Conservation (phyloP, 2,113 vertebrate genomes). For the Embiotoca jacksoni region DNA sequence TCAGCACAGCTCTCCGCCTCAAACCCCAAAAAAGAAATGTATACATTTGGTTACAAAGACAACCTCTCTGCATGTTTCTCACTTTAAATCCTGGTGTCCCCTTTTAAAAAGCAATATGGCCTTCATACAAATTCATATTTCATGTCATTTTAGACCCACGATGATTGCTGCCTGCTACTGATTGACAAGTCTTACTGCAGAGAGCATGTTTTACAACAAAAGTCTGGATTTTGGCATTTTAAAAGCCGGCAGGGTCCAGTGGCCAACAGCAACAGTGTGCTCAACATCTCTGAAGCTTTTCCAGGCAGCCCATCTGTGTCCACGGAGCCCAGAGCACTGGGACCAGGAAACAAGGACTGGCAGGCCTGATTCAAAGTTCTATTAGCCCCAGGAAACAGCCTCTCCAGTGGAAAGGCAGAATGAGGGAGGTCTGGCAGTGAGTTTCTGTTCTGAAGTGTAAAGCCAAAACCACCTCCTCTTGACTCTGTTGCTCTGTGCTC, state of each 20-base stretch:
- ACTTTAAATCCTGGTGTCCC: slow-evolving; percentile 46
- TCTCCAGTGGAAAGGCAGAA: slow-evolving; percentile 42
- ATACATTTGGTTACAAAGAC: slow-evolving; percentile 50
- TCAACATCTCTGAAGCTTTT: slow-evolving; percentile 62
- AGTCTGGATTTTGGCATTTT: slow-evolving; percentile 62
- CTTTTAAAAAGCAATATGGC: slow-evolving; percentile 52
- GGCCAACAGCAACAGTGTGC: slow-evolving; percentile 78
- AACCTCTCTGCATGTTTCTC: slow-evolving; percentile 53
- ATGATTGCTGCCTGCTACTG: slow-evolving; percentile 49
- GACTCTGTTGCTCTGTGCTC: slow-evolving; percentile 10
- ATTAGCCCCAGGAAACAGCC: slow-evolving; percentile 68
- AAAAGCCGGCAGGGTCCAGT: slow-evolving; percentile 31
- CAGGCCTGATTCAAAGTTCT: slow-evolving; percentile 60
- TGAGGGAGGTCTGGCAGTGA: slow-evolving; percentile 54
- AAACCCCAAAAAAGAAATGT: slow-evolving; percentile 46
- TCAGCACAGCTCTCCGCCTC: slow-evolving; percentile 32
- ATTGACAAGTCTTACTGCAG: slow-evolving; percentile 51
- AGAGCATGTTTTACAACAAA: slow-evolving; percentile 74
- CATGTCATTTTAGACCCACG: slow-evolving; percentile 15
- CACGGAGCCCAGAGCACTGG: slow-evolving; percentile 45
- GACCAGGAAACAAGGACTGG: slow-evolving; percentile 77
- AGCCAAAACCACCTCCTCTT: slow-evolving; percentile 41
- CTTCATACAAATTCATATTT: slow-evolving; percentile 47
- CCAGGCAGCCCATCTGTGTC: slow-evolving; percentile 69
- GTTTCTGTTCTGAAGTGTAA: slow-evolving; percentile 51